Percentiles rank a stretch among this genome's conserved stretches.
Evolutionary conservation across 37 sponge, comb jelly and placozoan genomes (phyloP).

Genomic region (Trichoplax adhaerens): DNA sequence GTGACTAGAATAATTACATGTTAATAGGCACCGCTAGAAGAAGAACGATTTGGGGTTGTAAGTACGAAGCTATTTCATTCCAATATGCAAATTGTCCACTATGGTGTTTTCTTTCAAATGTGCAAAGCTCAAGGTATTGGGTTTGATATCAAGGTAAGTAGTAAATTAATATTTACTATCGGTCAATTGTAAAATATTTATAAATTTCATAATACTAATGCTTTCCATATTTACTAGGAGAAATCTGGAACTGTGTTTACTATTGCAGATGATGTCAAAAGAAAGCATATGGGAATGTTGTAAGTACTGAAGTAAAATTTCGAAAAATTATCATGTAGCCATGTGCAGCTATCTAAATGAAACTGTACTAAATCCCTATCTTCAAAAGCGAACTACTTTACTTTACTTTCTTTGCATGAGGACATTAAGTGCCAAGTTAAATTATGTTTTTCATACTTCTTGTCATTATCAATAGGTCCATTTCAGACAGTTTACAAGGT

Average conservation of each 20-base stretch:
- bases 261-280: conserved; percentile 41
- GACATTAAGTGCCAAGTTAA: too few species aligned
- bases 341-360: too few species aligned
- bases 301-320: conserved; percentile 3
- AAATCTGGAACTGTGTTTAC: conserved; percentile 62
- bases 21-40: conserved; percentile 11
- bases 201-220: background rate
- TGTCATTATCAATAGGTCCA: too few species aligned
- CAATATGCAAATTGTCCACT: conserved; percentile 62
- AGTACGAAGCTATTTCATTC: conserved; percentile 52
- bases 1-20: background rate
- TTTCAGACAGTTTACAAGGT: conserved; percentile 10
- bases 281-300: conserved; percentile 72
- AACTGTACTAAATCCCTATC: too few species aligned
- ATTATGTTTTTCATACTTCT: too few species aligned
- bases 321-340: too few species aligned
- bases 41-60: conserved; percentile 41
- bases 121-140: conserved; percentile 87
- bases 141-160: conserved; percentile 46
- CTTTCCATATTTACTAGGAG: conserved; percentile 18
- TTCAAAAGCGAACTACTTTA: too few species aligned
- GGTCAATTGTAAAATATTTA: background rate
- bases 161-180: background rate
- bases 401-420: too few species aligned
- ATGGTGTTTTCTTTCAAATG: conserved; percentile 82